phyloP scores from a whole-genome alignment of 1,140 invertebrate genomes.

The Hormaphis cornu region DNA sequence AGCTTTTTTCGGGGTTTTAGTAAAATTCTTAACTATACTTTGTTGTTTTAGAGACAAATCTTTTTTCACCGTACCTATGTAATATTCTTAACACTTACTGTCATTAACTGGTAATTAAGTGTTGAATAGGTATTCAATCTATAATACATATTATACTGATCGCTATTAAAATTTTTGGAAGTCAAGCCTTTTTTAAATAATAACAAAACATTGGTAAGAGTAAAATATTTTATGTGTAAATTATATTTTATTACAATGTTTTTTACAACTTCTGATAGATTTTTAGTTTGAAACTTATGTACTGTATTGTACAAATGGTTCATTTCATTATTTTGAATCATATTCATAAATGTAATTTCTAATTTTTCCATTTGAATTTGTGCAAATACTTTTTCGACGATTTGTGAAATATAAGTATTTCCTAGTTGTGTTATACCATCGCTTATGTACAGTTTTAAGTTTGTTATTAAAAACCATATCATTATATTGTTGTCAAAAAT shows the following conservation, averaged over 20 bases:
- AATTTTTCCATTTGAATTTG: neutral
- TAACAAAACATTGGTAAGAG: too few species aligned
- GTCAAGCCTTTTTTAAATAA: too few species aligned
- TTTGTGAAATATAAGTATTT: neutral
- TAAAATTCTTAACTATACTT: too few species aligned
- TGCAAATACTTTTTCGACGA: neutral
- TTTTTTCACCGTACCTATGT: too few species aligned
- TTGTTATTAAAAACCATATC: constrained; percentile 13
- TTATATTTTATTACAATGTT: neutral
- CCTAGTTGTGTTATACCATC: neutral
- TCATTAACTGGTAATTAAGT: too few species aligned
- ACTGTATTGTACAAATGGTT: neutral
- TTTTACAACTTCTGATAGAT: neutral
- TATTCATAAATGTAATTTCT: neutral
- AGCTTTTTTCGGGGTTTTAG: too few species aligned
- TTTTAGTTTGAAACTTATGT: neutral
- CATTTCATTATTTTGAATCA: neutral
- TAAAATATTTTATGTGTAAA: neutral
- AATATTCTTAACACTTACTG: too few species aligned
- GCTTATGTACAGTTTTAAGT: neutral
- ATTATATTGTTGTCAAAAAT: constrained; percentile 1
- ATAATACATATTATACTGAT: too few species aligned
- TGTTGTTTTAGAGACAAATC: too few species aligned
- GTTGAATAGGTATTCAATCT: too few species aligned
- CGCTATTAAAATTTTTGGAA: too few species aligned